Evolutionary conservation across 2,797 vertebrate species (phyloP).

Genomic region (Eupleurogrammus muticus): DNA sequence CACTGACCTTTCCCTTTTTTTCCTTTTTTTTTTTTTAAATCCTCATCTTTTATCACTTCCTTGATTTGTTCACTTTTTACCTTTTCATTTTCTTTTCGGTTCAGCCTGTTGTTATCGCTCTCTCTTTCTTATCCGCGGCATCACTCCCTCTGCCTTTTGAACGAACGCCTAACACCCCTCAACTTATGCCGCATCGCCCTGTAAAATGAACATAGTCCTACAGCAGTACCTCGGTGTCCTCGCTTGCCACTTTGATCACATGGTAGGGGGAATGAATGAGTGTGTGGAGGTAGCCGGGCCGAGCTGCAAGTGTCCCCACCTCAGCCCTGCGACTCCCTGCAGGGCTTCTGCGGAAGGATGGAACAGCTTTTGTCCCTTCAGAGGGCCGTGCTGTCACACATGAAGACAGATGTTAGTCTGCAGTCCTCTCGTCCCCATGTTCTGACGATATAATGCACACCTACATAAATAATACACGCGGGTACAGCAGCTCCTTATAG

Average conservation of each 20-base stretch:
- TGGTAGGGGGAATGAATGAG: slow-evolving; percentile 41
- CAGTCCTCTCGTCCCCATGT: slow-evolving; percentile 50
- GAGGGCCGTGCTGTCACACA: slow-evolving; percentile 57
- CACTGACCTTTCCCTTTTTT: slow-evolving; percentile 21
- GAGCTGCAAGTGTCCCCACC: slow-evolving; percentile 36
- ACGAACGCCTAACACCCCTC: background rate
- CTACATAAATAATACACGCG: background rate
- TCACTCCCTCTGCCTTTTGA: slow-evolving; percentile 11
- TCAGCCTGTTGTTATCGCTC: slow-evolving; percentile 8
- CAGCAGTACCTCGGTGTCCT: slow-evolving; percentile 28
- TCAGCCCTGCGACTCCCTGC: slow-evolving; percentile 32
- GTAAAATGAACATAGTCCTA: slow-evolving; percentile 23
- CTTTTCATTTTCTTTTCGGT: background rate
- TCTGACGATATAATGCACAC: slow-evolving; percentile 56
- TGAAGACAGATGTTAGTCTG: slow-evolving; percentile 68
- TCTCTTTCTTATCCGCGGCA: background rate
- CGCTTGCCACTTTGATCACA: slow-evolving; percentile 51
- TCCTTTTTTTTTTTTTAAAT: slow-evolving; percentile 5
- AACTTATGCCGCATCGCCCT: background rate
- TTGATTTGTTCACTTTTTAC: background rate
- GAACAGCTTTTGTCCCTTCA: slow-evolving; percentile 49
- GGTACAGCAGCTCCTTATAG: slow-evolving; percentile 11
- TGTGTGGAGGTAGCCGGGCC: slow-evolving; percentile 28
- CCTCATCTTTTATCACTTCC: slow-evolving; percentile 2
- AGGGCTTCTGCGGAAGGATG: slow-evolving; percentile 63